Percentiles rank a stretch among this genome's conserved stretches.
phyloP scores from a whole-genome alignment of 2,888 invertebrate species.

The Epiperipatus broadwayi region DNA sequence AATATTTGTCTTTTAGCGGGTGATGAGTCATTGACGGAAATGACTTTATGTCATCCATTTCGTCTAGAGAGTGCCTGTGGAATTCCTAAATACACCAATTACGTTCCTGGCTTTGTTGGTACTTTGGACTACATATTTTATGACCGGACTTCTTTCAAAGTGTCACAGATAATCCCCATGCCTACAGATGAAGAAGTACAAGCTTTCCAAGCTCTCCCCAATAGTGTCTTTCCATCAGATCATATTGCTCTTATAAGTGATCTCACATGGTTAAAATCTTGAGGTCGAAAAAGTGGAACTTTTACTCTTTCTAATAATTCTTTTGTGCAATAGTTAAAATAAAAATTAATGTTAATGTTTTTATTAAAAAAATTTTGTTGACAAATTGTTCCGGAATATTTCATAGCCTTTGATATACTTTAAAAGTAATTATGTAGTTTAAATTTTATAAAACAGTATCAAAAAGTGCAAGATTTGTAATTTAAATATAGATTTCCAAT shows the following conservation, averaged over 20 bases:
- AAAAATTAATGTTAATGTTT: too few species aligned
- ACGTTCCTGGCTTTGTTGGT: constrained; percentile 54
- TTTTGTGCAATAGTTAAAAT: too few species aligned
- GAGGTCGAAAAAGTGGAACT: too few species aligned
- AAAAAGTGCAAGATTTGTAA: too few species aligned
- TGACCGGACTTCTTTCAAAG: constrained; percentile 41
- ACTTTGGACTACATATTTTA: constrained; percentile 84
- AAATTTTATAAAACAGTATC: too few species aligned
- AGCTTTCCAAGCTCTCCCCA: constrained; percentile 59
- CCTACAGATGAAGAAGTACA: constrained; percentile 56
- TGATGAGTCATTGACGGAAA: constrained; percentile 40
- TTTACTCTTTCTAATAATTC: too few species aligned
- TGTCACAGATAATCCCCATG: constrained; percentile 50
- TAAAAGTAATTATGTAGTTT: too few species aligned
- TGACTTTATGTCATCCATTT: constrained; percentile 44
- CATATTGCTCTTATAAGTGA: constrained; percentile 75
- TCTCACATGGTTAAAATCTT: constrained; percentile 45
- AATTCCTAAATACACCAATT: constrained; percentile 63
- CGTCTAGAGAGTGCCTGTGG: constrained; percentile 59
- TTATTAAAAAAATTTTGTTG: too few species aligned
- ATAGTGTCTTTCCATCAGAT: constrained; percentile 75
- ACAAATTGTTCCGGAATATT: too few species aligned
- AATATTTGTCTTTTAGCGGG: constrained; percentile 22
- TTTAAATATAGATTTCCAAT: too few species aligned
- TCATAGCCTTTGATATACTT: too few species aligned